Evolutionary conservation across 2,797 vertebrate species (phyloP).

Genomic region (Aulostomus chinensis): DNA sequence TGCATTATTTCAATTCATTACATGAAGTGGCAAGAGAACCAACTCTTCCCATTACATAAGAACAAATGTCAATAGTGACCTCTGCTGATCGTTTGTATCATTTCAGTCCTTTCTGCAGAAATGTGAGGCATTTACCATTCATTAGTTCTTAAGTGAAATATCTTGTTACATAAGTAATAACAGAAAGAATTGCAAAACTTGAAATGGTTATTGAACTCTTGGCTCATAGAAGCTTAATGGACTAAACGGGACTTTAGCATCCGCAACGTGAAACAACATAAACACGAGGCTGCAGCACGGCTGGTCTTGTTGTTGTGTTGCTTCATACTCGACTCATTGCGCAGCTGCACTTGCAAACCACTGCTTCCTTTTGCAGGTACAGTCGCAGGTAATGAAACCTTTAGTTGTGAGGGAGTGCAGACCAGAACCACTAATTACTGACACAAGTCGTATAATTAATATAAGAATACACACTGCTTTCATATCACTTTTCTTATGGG

Average conservation of each 20-base stretch:
- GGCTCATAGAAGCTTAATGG: too few relatives aligned
- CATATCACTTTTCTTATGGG: conserved; percentile 1
- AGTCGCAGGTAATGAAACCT: conserved; percentile 41
- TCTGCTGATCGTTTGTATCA: conserved; percentile 42
- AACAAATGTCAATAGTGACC: conserved; percentile 37
- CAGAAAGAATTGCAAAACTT: too few relatives aligned
- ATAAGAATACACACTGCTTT: background rate
- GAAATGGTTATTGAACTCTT: too few relatives aligned
- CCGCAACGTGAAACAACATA: too few relatives aligned
- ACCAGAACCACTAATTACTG: conserved; percentile 25
- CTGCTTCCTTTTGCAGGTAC: conserved; percentile 28
- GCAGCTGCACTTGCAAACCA: conserved; percentile 21
- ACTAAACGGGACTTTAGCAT: too few relatives aligned
- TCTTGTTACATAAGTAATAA: too few relatives aligned
- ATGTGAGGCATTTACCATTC: too few relatives aligned
- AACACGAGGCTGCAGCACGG: too few relatives aligned
- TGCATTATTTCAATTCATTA: too few relatives aligned
- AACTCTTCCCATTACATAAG: too few relatives aligned
- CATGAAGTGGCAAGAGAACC: too few relatives aligned
- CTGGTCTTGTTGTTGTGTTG: conserved; percentile 1
- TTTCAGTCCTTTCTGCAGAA: conserved; percentile 15
- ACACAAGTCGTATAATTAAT: conserved; percentile 23
- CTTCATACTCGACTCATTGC: conserved; percentile 26
- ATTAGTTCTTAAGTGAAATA: too few relatives aligned
- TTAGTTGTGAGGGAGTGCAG: conserved; percentile 2